A percentile compares a stretch with the other conserved stretches of the same genome.
Conservation (phyloP, 2,888 invertebrate genomes). For the Habroteleia sp. region DNA sequence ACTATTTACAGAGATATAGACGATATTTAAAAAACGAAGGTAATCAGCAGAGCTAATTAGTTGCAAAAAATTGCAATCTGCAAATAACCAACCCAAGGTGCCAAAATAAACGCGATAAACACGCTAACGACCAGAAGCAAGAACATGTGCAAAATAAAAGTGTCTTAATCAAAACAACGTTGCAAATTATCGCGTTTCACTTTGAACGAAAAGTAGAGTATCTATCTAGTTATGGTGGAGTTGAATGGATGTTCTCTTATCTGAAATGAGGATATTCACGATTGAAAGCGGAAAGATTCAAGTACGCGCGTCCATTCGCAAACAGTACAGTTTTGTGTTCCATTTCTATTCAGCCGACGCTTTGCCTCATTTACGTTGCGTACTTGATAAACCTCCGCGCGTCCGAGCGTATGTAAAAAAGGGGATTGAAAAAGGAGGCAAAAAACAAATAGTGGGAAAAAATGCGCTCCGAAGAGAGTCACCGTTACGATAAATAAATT, state of each 20-base stretch:
- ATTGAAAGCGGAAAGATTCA: constrained; percentile 44
- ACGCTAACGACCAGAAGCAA: too few species aligned
- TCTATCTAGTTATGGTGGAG: not conserved
- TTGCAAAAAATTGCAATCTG: too few species aligned
- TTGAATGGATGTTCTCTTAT: constrained; percentile 45
- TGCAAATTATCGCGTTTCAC: constrained; percentile 10
- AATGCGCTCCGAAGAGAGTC: constrained; percentile 22
- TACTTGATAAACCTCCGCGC: constrained; percentile 50
- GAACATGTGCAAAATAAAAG: not conserved
- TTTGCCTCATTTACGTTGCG: constrained; percentile 59
- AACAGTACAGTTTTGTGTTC: constrained; percentile 56
- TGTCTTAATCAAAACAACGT: constrained; percentile 8
- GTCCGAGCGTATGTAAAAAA: constrained; percentile 15
- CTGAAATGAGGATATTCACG: constrained; percentile 55
- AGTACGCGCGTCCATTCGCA: constrained; percentile 27
- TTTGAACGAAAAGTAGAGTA: constrained; percentile 10
- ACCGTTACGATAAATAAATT: constrained; percentile 69
- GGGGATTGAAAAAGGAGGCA: constrained; percentile 4
- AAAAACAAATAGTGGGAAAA: constrained; percentile 8
- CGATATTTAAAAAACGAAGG: too few species aligned
- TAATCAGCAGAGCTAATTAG: too few species aligned
- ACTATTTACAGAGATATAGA: too few species aligned
- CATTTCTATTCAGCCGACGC: constrained; percentile 41
- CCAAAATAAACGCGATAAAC: too few species aligned
- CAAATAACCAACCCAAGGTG: too few species aligned